These are phyloP conservation scores for Gisinianus flammeolus DNA, from an alignment of 2,888 invertebrate genomes.

Conservation along the genomic window DNA sequence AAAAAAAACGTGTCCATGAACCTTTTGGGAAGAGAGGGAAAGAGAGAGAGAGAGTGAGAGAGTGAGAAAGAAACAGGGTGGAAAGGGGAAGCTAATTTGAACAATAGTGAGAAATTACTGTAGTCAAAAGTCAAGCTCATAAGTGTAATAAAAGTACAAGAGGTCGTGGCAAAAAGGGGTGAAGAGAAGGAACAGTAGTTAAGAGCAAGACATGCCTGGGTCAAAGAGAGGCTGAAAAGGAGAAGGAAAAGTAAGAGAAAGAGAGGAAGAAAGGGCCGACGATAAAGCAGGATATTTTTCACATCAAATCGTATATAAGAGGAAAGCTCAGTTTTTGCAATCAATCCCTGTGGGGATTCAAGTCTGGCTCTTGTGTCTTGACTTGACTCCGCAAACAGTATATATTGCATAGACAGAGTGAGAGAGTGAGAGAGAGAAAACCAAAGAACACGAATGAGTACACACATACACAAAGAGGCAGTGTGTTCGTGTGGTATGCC, in stretches of 20 bases:
- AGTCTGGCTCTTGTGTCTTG: conserved; percentile 17
- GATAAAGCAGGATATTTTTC: conserved; percentile 44
- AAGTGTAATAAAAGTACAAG: conserved; percentile 12
- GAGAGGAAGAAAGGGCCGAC: conserved; percentile 8
- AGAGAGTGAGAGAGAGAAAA: not conserved
- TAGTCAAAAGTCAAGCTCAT: conserved; percentile 1
- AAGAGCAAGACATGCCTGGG: not conserved
- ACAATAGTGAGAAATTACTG: conserved; percentile 6
- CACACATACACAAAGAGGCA: too few species aligned
- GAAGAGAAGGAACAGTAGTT: not conserved
- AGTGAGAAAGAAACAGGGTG: conserved; percentile 24
- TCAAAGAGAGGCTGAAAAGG: not conserved
- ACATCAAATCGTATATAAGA: conserved; percentile 43
- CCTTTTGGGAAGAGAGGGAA: too few species aligned
- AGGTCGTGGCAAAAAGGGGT: not conserved
- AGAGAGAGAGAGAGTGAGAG: too few species aligned
- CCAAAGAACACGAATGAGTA: not conserved
- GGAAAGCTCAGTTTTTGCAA: conserved; percentile 43
- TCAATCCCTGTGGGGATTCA: conserved; percentile 43
- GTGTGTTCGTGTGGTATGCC: not conserved
- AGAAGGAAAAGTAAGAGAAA: conserved; percentile 4
- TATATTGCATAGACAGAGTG: conserved; percentile 9
- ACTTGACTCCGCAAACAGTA: conserved; percentile 37
- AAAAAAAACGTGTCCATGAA: too few species aligned
- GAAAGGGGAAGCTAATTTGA: conserved; percentile 8